A percentile compares a stretch with the other conserved stretches of the same genome.
Conservation (phyloP, 2,888 invertebrate species). For the Monopis laevigella region DNA sequence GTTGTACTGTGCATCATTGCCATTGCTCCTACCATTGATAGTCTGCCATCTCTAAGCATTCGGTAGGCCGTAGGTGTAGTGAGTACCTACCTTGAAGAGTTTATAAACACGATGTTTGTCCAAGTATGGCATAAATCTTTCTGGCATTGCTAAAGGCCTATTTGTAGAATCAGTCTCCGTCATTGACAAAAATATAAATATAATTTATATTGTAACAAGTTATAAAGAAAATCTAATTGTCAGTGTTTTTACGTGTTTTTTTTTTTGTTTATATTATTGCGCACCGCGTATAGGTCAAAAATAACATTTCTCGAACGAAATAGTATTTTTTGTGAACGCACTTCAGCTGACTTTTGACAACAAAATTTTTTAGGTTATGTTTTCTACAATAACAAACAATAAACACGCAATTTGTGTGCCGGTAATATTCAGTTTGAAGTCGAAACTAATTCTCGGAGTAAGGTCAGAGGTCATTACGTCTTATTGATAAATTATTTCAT, state of each 20-base stretch:
- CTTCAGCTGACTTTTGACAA: background rate
- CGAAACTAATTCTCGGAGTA: conserved; percentile 15
- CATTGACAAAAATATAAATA: conserved; percentile 30
- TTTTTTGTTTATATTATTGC: background rate
- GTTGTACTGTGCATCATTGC: too few relatives aligned
- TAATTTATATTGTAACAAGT: background rate
- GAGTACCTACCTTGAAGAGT: conserved; percentile 64
- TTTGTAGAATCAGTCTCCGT: conserved; percentile 52
- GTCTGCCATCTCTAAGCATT: too few relatives aligned
- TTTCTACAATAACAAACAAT: conserved; percentile 7
- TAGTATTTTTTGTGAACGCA: background rate
- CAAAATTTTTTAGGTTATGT: conserved; percentile 1
- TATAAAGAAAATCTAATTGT: background rate
- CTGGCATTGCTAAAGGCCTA: conserved; percentile 45
- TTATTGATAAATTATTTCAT: conserved; percentile 29
- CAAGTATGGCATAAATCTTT: conserved; percentile 69
- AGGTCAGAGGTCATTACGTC: conserved; percentile 46
- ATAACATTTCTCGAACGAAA: background rate
- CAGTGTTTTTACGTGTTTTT: background rate
- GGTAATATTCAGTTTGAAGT: conserved; percentile 25
- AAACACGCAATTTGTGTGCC: conserved; percentile 6
- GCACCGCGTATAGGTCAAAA: background rate
- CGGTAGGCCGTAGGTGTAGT: too few relatives aligned
- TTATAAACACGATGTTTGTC: conserved; percentile 73
- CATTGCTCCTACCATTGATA: too few relatives aligned